Conservation (phyloP, 2,113 vertebrate species). For the Toxostoma redivivum region DNA sequence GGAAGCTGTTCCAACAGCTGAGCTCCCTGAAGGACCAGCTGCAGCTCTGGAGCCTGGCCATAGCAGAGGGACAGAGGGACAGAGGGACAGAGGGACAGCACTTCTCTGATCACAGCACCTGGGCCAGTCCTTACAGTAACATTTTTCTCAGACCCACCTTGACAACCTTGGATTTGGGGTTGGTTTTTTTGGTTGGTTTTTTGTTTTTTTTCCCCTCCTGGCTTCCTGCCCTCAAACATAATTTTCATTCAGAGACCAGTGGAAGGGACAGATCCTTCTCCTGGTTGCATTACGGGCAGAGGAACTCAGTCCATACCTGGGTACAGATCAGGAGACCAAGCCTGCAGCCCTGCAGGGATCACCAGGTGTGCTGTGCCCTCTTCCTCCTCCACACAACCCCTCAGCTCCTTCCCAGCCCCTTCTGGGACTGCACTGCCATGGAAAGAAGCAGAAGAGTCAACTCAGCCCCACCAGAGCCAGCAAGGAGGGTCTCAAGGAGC, state of each 20-base stretch:
- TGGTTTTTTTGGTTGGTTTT: background rate
- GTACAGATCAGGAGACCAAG: background rate
- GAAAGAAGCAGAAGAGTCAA: background rate
- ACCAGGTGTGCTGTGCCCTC: background rate
- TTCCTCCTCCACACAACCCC: background rate
- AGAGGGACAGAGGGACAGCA: background rate
- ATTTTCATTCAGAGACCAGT: background rate
- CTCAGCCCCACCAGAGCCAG: background rate
- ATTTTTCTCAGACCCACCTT: background rate
- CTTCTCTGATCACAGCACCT: background rate
- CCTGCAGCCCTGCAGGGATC: background rate
- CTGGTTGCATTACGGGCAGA: background rate
- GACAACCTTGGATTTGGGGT: background rate
- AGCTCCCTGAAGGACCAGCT: background rate
- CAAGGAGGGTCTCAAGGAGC: background rate
- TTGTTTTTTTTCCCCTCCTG: accelerated
- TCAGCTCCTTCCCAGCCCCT: background rate
- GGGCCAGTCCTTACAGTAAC: background rate
- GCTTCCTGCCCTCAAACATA: background rate
- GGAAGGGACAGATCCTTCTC: background rate
- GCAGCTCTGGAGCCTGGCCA: background rate
- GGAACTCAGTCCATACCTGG: accelerated
- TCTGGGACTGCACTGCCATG: background rate
- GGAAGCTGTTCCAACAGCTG: background rate
- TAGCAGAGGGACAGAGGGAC: background rate